Base-by-base conservation (phyloP, 2,888 invertebrate genomes). In the Lamproptera curius region DNA sequence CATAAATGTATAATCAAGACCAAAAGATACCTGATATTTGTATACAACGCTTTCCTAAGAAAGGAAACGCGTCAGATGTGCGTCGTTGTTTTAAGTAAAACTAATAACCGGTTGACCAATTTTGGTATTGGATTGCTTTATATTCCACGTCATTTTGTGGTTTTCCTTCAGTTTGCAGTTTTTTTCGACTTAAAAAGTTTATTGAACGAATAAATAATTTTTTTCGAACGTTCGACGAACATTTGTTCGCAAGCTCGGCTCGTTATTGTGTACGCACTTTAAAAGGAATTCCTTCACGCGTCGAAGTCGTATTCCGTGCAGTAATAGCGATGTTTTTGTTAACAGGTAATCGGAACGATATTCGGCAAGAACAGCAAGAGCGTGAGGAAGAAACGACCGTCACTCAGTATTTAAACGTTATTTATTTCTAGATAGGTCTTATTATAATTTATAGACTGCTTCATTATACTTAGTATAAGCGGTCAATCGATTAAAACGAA, bases 301-400 rank as follows among this genome's bases (percentile, higher is more conserved):
- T 43, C 40, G 37, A 28, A 49, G 38, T 15, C 42, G 33, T 43
- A 54, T 43, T 41, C 40, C 39, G 33, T 38, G 20, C 40, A 35
- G 43, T 38, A 52, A 26, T 53, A 31, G 41, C 46, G 46, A 48
- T 58, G 42, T 54, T 60, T 56, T 64, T 35, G 56, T 67, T 63
- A 51, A 42, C 82, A 89, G 89, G 89, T 89, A 58, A 90, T 94
- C 65, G 94, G 94, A 43, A 94, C 93, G 75, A 93, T 94, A 76
- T 94, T 94, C 67, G 93, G 94, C 35, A 93, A 93, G 79, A 93
- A 93, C 75, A 92, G 91, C 63, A 92, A 92, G 70, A 92, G 91
- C 56, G 93, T 93, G 61, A 84, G 93, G 58, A 94, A 93, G 86
- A 94, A 94, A 84, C 88, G 94, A 63, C 94, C 94, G 16, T 93